phyloP scores from a whole-genome alignment of 2,797 vertebrate genomes.

The Pseudomugil tenellus region DNA sequence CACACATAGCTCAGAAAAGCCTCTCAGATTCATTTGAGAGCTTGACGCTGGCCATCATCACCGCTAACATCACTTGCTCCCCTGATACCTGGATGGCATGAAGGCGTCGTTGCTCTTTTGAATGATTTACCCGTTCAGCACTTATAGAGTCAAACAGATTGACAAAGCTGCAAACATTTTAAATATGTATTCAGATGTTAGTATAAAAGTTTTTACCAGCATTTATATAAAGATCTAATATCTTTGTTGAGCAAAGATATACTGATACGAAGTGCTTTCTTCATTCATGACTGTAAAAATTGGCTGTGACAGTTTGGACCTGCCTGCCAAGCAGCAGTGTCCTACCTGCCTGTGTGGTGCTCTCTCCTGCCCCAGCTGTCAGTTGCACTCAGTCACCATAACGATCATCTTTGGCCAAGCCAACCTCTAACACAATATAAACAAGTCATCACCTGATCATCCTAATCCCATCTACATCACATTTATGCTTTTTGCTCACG shows the following conservation, averaged over 20 bases:
- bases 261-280: constrained; percentile 59
- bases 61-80: constrained; percentile 7
- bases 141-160: not conserved
- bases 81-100: constrained; percentile 23
- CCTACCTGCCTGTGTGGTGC: constrained; percentile 63
- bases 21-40: constrained; percentile 19
- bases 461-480: constrained; percentile 13
- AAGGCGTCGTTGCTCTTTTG: constrained; percentile 25
- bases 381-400: constrained; percentile 76
- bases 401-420: constrained; percentile 65
- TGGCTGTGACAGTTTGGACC: constrained; percentile 74
- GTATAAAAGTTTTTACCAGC: constrained; percentile 7
- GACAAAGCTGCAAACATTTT: not conserved
- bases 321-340: constrained; percentile 75
- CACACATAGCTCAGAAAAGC: constrained; percentile 29
- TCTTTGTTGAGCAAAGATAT: constrained; percentile 70
- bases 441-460: constrained; percentile 22
- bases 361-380: constrained; percentile 77
- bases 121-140: not conserved
- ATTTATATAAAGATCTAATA: not conserved
- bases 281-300: constrained; percentile 69
- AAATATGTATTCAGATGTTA: constrained; percentile 8
- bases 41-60: constrained; percentile 13
- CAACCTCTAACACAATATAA: constrained; percentile 26
- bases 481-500: not conserved